A percentile compares a stretch with the other conserved stretches of the same genome.
These are phyloP conservation scores for Heliconius charithonia DNA, from an alignment of 2,888 invertebrate species.

Conservation along the genomic window DNA sequence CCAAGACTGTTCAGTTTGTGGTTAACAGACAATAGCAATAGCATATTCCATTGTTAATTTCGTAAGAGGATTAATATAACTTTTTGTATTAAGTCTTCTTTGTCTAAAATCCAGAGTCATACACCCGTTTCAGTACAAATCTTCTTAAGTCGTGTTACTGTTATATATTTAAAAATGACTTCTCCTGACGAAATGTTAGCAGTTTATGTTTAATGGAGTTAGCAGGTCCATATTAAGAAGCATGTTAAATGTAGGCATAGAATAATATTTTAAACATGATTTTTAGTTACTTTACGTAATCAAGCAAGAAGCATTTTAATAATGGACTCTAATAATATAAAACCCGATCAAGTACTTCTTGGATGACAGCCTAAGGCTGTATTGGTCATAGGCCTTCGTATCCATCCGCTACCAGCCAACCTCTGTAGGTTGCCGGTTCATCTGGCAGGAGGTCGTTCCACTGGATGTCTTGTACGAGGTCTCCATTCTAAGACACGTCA, in stretches of 20 bases:
- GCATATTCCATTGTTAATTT: constrained; percentile 20
- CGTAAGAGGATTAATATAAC: constrained; percentile 19
- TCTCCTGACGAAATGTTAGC: neutral
- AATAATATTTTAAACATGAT: neutral
- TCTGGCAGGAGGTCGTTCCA: no score
- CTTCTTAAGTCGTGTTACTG: constrained; percentile 1
- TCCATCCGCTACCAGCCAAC: no score
- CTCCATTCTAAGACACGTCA: no score
- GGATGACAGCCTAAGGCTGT: no score
- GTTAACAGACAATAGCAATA: neutral
- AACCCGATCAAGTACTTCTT: no score
- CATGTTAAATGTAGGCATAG: no score
- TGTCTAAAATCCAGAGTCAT: constrained; percentile 12
- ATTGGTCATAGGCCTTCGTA: no score
- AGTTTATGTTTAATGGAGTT: neutral
- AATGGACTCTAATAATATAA: no score
- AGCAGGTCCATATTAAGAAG: neutral
- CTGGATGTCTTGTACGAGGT: no score
- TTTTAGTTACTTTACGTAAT: neutral
- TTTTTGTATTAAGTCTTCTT: constrained; percentile 14
- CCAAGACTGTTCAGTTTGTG: constrained; percentile 4
- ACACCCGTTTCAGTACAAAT: constrained; percentile 3
- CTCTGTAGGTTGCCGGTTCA: no score
- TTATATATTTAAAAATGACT: neutral
- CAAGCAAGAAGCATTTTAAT: no score